Evolutionary conservation across 2,888 invertebrate genomes (phyloP), one percentile per base, ranked within the genome.

Genomic region (Meliscaeva auricollis): DNA sequence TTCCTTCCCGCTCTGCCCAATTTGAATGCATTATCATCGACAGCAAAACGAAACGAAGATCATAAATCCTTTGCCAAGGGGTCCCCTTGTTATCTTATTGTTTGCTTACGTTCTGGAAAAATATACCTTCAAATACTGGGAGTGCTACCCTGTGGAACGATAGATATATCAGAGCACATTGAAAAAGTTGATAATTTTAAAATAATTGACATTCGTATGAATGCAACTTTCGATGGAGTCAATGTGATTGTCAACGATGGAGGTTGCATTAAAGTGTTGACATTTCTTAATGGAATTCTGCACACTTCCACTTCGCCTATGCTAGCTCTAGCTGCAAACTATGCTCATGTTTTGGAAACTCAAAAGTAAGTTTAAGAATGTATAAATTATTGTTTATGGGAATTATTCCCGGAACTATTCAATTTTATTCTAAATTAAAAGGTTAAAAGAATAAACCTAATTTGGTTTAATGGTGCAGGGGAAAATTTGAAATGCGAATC

Each of bases 101-200:
- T 97, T 69, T 97, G 97, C 11, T 95, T 96, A 89, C 94, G 94
- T 69, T 94, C 94, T 87, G 97, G 97, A 0, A 94, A 94, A 88
- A 93, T 96, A 58, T 94, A 94, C 90, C 93, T 98, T 89, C 95
- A 96, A 90, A 95, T 97, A 4, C 97, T 97, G 92, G 98, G 98
- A 15, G 95, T 97, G 89, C 96, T 97, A 89, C 95, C 96, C 26
- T 96, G 96, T 90, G 96, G 96, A 4, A 94, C 94, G 8, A 93
- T 97, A 79, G 93, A 94, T 88, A 90, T 95, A 32, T 92, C 93
- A 4, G 92, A 94, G 87, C 91, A 95, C 69, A 92, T 95, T 1
- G 92, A 93, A 87, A 93, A 94, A 88, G 92, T 93, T 64, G 93
- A 94, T 38, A 93, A 93, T 54, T 94, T 95, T 88, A 93, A 94